Evolutionary conservation across 2,113 vertebrate genomes (phyloP).

Genomic region (Orycteropus afer): DNA sequence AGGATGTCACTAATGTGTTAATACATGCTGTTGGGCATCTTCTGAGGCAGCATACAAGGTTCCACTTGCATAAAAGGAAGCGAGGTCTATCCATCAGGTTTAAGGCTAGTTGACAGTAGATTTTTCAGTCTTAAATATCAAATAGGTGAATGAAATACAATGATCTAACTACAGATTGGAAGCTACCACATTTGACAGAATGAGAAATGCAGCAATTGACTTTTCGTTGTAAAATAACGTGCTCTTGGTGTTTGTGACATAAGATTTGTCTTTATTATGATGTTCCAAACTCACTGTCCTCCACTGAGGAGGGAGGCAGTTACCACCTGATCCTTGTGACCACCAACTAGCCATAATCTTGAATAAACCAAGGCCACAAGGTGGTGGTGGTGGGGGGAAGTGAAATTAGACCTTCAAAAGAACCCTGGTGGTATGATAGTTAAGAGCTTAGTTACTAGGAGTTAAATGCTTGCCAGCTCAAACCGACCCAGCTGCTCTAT

Average conservation of each 20-base stretch:
- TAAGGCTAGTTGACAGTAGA: background rate
- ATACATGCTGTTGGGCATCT: background rate
- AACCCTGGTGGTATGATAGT: background rate
- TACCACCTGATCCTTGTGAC: background rate
- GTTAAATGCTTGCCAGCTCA: background rate
- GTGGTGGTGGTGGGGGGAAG: too few species aligned
- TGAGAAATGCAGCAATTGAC: background rate
- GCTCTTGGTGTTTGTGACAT: background rate
- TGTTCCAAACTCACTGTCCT: background rate
- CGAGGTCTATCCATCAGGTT: background rate
- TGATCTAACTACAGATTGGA: background rate
- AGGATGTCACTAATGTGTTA: background rate
- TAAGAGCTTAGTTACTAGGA: background rate
- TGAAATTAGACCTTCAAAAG: background rate
- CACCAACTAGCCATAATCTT: background rate
- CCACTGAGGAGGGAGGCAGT: background rate
- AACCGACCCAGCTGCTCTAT: background rate
- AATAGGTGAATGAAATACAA: background rate
- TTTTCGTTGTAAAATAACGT: conserved; percentile 45
- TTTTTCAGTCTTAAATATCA: conserved; percentile 32
- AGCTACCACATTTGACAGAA: background rate
- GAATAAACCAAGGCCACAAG: background rate
- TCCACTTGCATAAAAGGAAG: background rate
- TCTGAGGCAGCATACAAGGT: background rate
- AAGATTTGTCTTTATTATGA: background rate